Base-by-base conservation (phyloP, 2,888 invertebrate genomes). In the Eucriotettix oculatus region DNA sequence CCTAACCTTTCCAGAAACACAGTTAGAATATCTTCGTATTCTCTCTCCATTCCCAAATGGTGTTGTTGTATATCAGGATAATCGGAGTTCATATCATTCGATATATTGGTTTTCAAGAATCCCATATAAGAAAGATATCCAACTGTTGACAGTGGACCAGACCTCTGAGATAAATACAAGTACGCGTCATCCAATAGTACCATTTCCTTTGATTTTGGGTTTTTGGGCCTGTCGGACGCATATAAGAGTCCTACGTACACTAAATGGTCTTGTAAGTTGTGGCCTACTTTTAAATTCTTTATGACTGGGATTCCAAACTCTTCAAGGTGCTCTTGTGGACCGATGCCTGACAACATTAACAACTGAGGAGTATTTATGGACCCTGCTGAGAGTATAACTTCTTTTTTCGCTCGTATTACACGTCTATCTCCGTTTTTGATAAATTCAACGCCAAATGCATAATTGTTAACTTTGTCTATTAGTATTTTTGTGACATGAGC, bases 371-470 rank as follows among this genome's bases (percentile, higher is more conserved):
- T 74, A 68, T 79, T 79, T 64, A 82, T 75, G 12, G 80, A 74
- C 10, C 81, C 81, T 5, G 75, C 77, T 57, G 76, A 74, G 16
- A 81, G 66, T 62, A 81, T 77, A 1, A 81, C 72, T 63, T 75
- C 77, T 58, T 74, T 75, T 43, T 71, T 64, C 0, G 62, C 56
- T 16, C 61, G 61, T 66, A 74, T 74, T 12, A 72, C 74, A 44
- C 68, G 67, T 11, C 65, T 69, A 29, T 66, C 64, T 17, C 75
- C 75, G 16, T 81, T 76, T 59, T 82, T 78, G 0, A 79, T 71
- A 63, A 84, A 84, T 66, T 85, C 76, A 0, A 90, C 83, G 0
- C 87, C 89, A 62, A 79, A 78, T 0, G 87, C 86, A 16, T 74
- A 73, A 66, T 82, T 84, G 0, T 80, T 80, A 14, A 71, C 64